Evolutionary conservation across 1,140 invertebrate species (phyloP), one percentile per base, ranked within the genome.

Genomic region (Aphelenchoides besseyi): DNA sequence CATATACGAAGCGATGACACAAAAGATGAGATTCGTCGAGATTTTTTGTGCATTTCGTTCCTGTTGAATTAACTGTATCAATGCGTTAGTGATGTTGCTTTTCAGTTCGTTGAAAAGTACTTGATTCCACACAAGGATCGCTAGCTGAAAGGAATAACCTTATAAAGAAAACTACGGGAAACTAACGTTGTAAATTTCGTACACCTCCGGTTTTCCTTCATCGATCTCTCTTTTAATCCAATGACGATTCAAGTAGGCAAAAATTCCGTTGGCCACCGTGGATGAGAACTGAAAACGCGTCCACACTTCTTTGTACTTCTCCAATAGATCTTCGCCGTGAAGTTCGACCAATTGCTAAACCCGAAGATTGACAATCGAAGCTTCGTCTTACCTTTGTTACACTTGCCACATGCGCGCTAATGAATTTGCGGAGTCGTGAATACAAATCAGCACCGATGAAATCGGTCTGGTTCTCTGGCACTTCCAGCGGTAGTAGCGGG

Each of bases 141-240:
- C 94, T 55, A 98, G 86, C 85, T 98, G 54, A n/a, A n/a, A n/a
- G n/a, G n/a, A n/a, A 74, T 36, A 9, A 57, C 3, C 48, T 53
- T 33, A 16, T 32, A 1, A 35, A 2, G 30, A 36, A 66, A 23
- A 12, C n/a, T 28, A 2, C 3, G 68, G 18, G 16, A 1, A 29
- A 83, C 83, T 79, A 81, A 88, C 87, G 67, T 86, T 94, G 88
- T 98, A 98, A 73, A 97, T 95, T 88, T 97, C 94, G 86, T 96
- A 96, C 74, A 98, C 94, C 69, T 92, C 92, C 88, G 95, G 96
- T 35, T 92, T 89, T 0, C 95, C 95, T 86, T 98, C 95, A 83
- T 98, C 95, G 85, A 93, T 95, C 86, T 98, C 95, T 74, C 96
- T 88, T 77, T 94, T 91, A 0, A 98, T 95, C 96, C 96, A 98